These are phyloP conservation scores for Microcaecilia unicolor DNA, from an alignment of 2,797 vertebrate species.

Conservation along the genomic window DNA sequence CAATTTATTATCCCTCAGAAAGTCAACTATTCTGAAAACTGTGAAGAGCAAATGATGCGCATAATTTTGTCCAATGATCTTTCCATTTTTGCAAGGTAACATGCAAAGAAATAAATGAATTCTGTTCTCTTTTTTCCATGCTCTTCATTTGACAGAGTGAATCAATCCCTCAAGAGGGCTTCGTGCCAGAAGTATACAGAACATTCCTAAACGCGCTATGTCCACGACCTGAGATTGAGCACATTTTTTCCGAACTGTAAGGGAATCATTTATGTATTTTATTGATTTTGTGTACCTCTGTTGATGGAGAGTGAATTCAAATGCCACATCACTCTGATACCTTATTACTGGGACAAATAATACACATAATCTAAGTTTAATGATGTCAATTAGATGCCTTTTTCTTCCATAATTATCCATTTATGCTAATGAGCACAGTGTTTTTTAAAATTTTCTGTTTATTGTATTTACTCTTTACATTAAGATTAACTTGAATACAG, in stretches of 20 bases:
- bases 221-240: slow-evolving; percentile 89
- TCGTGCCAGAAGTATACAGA: slow-evolving; percentile 83
- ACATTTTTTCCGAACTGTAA: slow-evolving; percentile 96
- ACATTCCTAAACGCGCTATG: slow-evolving; percentile 89
- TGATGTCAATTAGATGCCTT: neutral
- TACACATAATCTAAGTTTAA: slow-evolving; percentile 5
- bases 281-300: slow-evolving; percentile 7
- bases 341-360: neutral
- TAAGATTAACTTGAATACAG: no score
- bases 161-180: slow-evolving; percentile 85
- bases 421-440: neutral
- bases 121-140: neutral
- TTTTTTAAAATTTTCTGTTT: no score
- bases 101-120: no score
- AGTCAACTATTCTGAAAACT: neutral
- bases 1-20: neutral
- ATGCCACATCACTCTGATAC: neutral
- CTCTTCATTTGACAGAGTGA: slow-evolving; percentile 67
- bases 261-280: slow-evolving; percentile 18
- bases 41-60: no score
- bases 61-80: no score
- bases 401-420: neutral
- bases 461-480: no score
- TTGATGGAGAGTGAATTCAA: neutral
- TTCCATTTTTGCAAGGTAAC: no score